phyloP scores from a whole-genome alignment of 2,113 vertebrate species.

The Symphodus melops region DNA sequence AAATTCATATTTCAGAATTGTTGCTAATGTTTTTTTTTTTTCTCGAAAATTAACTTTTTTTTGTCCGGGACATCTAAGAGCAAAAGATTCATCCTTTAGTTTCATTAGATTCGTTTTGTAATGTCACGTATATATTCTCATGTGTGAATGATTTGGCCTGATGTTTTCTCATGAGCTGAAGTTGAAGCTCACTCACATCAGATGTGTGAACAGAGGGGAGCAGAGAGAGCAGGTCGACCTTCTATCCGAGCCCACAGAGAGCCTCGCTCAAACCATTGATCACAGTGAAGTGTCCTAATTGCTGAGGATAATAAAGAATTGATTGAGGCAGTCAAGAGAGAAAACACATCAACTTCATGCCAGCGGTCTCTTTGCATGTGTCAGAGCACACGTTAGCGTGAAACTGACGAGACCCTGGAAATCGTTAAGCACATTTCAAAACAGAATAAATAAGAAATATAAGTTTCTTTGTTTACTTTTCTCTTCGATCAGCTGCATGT shows the following conservation, averaged over 20 bases:
- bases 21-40: too few relatives aligned
- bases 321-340: constrained; percentile 69
- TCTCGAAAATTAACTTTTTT: too few relatives aligned
- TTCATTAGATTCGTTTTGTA: too few relatives aligned
- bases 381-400: constrained; percentile 10
- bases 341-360: constrained; percentile 62
- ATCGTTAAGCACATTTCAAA: neutral
- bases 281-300: constrained; percentile 59
- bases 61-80: too few relatives aligned
- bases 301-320: constrained; percentile 76
- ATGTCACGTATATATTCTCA: too few relatives aligned
- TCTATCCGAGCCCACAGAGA: constrained; percentile 29
- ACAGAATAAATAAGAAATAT: neutral
- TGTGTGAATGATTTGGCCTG: neutral
- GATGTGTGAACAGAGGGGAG: constrained; percentile 25
- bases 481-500: neutral
- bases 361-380: constrained; percentile 1
- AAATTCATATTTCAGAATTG: too few relatives aligned
- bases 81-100: too few relatives aligned
- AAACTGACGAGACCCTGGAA: neutral
- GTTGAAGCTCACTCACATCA: constrained; percentile 11
- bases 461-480: neutral
- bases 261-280: constrained; percentile 68
- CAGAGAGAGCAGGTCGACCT: constrained; percentile 15
- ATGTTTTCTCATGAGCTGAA: neutral